These are phyloP conservation scores for Leptatherina wallacei DNA, from an alignment of 2,797 vertebrate genomes.

Conservation along the genomic window DNA sequence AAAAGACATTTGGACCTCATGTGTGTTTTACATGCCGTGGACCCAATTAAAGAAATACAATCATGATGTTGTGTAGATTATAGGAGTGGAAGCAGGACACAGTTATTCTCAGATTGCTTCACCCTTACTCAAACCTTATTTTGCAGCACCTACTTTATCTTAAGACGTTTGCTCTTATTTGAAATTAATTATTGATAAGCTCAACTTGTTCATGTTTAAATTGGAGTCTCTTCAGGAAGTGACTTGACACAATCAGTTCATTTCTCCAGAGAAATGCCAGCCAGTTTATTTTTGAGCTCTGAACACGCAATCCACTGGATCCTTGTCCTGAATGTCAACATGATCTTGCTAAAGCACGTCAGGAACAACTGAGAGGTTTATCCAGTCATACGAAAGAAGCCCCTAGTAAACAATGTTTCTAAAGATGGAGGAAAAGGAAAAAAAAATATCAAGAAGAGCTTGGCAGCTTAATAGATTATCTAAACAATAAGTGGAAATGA, in stretches of 20 bases:
- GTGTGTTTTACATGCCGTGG: neutral
- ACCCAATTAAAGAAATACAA: neutral
- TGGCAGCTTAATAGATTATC: neutral
- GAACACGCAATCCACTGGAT: neutral
- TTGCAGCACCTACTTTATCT: neutral
- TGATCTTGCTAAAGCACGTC: neutral
- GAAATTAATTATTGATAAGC: conserved; percentile 5
- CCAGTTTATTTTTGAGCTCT: neutral
- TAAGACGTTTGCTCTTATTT: neutral
- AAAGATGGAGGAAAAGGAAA: conserved; percentile 1
- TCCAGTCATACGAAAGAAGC: neutral
- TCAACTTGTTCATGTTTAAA: conserved; percentile 4
- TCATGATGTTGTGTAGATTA: neutral
- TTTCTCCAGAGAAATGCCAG: neutral
- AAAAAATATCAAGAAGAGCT: neutral
- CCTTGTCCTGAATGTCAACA: neutral
- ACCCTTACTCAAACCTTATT: neutral
- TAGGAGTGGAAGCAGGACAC: neutral
- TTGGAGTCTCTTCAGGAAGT: neutral
- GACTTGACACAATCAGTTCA: conserved; percentile 1
- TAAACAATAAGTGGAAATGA: neutral
- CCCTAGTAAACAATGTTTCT: neutral
- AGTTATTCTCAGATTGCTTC: neutral
- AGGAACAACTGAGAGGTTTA: conserved; percentile 8
- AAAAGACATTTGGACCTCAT: neutral